Base-by-base conservation (phyloP, 2,797 vertebrate genomes). In the Coreius guichenoti region DNA sequence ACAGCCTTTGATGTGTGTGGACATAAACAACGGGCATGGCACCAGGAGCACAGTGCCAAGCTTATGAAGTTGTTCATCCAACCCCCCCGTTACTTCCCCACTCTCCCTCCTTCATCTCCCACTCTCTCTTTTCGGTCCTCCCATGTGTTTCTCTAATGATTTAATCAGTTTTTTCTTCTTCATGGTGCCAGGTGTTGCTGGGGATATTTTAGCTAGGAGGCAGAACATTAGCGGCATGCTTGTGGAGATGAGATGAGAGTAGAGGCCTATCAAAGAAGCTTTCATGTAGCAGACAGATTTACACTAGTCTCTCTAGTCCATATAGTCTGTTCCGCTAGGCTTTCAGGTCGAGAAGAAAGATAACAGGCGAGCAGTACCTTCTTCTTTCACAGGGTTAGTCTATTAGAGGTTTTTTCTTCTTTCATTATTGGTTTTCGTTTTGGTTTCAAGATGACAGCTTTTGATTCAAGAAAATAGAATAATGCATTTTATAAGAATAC, bases 181-280 rank as follows among this genome's bases (percentile, higher is more conserved):
- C 80, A 83, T 91, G 87, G 88, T 19, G 89, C 91, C 92, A 93
- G 93, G 91, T 92, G 92, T 93, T 92, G 88, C 88, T 1, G 69
- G 77, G 87, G 88, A 90, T 88, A 89, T 88, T 88, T 91, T 93
- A 92, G 92, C 90, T 90, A 81, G 16, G 21, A 91, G 76, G 91
- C 86, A 69, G 88, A 89, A 91, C 83, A 90, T 81, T 85, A 87
- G 76, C 69, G 78, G 61, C 58, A 83, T 75, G 75, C 78, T 87
- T 56, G 82, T 78, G 80, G 86, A 93, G 88, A 90, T 91, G 86
- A 92, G 86, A 90, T 90, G 88, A 89, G 89, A 88, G 84, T 80
- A 87, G 68, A 81, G 54, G 84, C 77, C 78, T 88, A 88, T 91
- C 88, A 91, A 88, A 90, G 82, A 69, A n/a, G 29, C 79, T 80